Evolutionary conservation across 2,113 vertebrate species (phyloP).

Genomic region (Etheostoma spectabile): DNA sequence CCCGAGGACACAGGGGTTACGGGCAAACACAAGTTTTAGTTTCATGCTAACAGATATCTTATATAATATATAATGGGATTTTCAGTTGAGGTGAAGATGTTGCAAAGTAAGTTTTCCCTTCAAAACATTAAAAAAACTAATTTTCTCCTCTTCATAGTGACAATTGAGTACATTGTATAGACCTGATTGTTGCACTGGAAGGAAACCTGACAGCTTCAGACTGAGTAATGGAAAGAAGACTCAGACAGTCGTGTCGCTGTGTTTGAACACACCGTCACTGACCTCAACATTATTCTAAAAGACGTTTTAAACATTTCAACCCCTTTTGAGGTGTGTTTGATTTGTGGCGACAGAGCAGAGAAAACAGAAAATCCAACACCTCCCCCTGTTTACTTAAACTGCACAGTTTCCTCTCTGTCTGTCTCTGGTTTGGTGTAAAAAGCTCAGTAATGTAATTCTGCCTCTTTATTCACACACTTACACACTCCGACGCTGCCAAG

Average conservation of each 20-base stretch:
- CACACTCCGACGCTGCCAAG: not conserved
- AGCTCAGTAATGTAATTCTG: slow-evolving; percentile 28
- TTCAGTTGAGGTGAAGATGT: not conserved
- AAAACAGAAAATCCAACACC: slow-evolving; percentile 43
- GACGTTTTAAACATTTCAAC: slow-evolving; percentile 53
- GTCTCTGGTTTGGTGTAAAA: slow-evolving; percentile 22
- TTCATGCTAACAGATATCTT: too few relatives aligned
- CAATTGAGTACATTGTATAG: not conserved
- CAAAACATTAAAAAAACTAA: not conserved
- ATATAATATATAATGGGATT: too few relatives aligned
- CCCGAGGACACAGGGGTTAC: too few relatives aligned
- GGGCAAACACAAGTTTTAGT: too few relatives aligned
- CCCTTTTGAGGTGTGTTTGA: slow-evolving; percentile 45
- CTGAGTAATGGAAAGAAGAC: not conserved
- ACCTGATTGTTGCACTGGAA: not conserved
- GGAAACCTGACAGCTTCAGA: slow-evolving; percentile 1
- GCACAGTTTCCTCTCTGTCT: slow-evolving; percentile 37
- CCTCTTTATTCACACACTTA: slow-evolving; percentile 34
- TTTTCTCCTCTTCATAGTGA: not conserved
- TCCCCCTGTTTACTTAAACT: slow-evolving; percentile 50
- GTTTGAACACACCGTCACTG: not conserved
- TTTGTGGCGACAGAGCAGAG: slow-evolving; percentile 43
- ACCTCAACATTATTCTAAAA: slow-evolving; percentile 39
- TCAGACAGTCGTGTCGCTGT: not conserved
- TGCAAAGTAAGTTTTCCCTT: not conserved